Evolutionary conservation across 2,113 vertebrate species (phyloP).

Genomic region (Microcebus tavaratra): DNA sequence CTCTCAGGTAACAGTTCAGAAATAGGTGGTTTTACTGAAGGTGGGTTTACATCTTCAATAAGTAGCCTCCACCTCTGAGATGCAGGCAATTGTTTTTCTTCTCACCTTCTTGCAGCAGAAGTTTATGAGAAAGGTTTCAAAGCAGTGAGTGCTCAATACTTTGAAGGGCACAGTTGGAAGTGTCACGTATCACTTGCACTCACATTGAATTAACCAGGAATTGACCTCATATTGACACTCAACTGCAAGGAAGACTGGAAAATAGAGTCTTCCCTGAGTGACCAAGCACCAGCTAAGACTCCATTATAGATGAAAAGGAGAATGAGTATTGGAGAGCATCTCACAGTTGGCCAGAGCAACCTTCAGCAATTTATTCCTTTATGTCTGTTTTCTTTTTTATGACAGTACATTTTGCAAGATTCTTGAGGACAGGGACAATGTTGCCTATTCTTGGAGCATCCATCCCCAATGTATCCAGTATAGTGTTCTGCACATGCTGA

Average conservation of each 20-base stretch:
- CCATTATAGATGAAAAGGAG: background rate
- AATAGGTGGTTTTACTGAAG: background rate
- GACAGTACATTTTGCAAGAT: background rate
- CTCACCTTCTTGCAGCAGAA: background rate
- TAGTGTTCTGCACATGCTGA: background rate
- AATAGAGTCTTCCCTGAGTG: background rate
- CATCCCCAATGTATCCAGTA: background rate
- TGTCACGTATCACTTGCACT: background rate
- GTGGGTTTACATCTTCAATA: background rate
- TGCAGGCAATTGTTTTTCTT: background rate
- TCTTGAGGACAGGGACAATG: background rate
- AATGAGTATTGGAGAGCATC: background rate
- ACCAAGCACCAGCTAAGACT: background rate
- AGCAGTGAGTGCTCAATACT: background rate
- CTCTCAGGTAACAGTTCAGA: background rate
- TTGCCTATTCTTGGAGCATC: background rate
- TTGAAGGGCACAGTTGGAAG: background rate
- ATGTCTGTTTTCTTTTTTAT: background rate
- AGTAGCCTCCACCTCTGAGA: background rate
- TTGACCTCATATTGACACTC: background rate
- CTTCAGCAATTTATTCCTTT: background rate
- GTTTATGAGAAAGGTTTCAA: background rate
- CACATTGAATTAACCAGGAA: background rate
- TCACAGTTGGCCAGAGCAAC: background rate
- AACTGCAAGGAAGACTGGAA: background rate